phyloP scores from a whole-genome alignment of 2,888 invertebrate genomes.

The Chrysina gloriosa region DNA sequence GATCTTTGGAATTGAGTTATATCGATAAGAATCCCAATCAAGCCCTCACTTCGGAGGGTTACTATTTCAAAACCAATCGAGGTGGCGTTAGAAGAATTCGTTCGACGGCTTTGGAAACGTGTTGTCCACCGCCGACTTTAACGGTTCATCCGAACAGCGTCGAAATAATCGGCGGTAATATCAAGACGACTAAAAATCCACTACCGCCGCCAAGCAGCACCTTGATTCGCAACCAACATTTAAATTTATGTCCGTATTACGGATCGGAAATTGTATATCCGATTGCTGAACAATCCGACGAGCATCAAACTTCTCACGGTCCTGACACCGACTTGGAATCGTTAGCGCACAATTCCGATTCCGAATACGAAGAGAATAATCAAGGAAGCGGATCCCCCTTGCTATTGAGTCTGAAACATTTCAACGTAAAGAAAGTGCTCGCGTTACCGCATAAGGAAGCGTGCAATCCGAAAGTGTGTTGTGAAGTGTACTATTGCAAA shows the following conservation, averaged over 20 bases:
- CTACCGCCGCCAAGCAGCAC: slow-evolving; percentile 79
- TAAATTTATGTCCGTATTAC: slow-evolving; percentile 76
- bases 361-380: slow-evolving; percentile 77
- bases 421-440: slow-evolving; percentile 64
- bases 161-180: slow-evolving; percentile 77
- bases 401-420: slow-evolving; percentile 67
- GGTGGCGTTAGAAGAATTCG: slow-evolving; percentile 75
- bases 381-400: slow-evolving; percentile 77
- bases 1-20: slow-evolving; percentile 70
- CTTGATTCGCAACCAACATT: slow-evolving; percentile 76
- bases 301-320: slow-evolving; percentile 75
- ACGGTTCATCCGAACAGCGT: slow-evolving; percentile 86
- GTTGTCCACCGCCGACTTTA: slow-evolving; percentile 77
- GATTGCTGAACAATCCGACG: slow-evolving; percentile 86
- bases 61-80: slow-evolving; percentile 57
- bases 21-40: slow-evolving; percentile 65
- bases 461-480: slow-evolving; percentile 44
- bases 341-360: slow-evolving; percentile 70
- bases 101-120: slow-evolving; percentile 78
- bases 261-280: slow-evolving; percentile 85
- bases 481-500: slow-evolving; percentile 54
- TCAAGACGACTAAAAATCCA: slow-evolving; percentile 72
- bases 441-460: slow-evolving; percentile 47
- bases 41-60: slow-evolving; percentile 59
- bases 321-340: slow-evolving; percentile 73